Evolutionary conservation across 2,113 vertebrate species (phyloP).

Genomic region (Empidonax traillii): DNA sequence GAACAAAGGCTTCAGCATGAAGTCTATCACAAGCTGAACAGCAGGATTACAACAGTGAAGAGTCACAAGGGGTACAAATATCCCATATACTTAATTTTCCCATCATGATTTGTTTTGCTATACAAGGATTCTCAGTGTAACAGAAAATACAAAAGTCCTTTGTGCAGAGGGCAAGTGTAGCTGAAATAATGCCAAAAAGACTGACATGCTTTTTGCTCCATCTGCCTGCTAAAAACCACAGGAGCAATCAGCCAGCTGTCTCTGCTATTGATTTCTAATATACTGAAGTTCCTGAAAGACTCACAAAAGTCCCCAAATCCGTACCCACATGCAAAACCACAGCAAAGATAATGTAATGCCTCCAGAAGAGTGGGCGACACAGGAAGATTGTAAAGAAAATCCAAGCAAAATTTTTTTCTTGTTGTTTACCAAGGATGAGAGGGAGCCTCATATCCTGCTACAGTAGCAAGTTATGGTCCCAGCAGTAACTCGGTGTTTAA

Average conservation of each 20-base stretch:
- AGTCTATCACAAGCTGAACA: not conserved
- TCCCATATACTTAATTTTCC: constrained; percentile 47
- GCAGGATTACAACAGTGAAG: not conserved
- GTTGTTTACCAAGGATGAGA: not conserved
- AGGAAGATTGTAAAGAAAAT: not conserved
- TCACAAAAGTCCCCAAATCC: not conserved
- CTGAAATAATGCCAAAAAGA: constrained; percentile 50
- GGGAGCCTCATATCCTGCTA: not conserved
- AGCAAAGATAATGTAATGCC: not conserved
- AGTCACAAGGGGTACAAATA: constrained; percentile 22
- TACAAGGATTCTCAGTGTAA: constrained; percentile 34
- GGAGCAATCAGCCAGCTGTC: constrained; percentile 48
- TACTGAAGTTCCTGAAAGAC: not conserved
- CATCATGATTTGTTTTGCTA: constrained; percentile 40
- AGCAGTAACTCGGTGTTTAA: not conserved
- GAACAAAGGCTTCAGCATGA: not conserved
- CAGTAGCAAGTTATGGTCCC: not conserved
- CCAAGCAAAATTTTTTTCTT: not conserved
- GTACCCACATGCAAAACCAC: not conserved
- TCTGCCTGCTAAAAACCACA: constrained; percentile 49
- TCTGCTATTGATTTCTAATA: not conserved
- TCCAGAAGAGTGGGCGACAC: not conserved
- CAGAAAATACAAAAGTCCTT: not conserved
- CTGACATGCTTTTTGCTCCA: constrained; percentile 59
- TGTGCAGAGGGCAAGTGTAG: constrained; percentile 46